Conservation (phyloP, 2,888 invertebrate genomes). For the Diogma glabrata region DNA sequence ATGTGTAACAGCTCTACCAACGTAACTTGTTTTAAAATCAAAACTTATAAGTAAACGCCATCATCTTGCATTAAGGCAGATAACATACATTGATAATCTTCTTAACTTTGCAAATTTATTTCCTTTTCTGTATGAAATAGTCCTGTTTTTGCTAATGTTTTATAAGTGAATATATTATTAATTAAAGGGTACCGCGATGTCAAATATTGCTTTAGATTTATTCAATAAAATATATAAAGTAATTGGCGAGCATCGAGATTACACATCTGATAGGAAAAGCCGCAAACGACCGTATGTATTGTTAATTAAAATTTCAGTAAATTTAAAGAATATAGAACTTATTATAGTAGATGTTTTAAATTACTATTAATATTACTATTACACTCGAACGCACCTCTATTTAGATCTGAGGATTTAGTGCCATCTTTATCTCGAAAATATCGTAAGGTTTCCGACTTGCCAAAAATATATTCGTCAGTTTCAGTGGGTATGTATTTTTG, state of each 20-base stretch:
- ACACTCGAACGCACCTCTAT: not conserved
- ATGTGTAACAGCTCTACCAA: too few relatives aligned
- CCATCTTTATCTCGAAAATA: not conserved
- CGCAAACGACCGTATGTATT: slow-evolving; percentile 7
- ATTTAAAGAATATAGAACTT: too few relatives aligned
- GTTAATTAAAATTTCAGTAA: too few relatives aligned
- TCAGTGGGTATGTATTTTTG: not conserved
- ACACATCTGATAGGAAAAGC: not conserved
- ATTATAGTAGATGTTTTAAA: not conserved
- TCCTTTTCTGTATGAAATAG: too few relatives aligned
- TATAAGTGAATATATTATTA: not conserved
- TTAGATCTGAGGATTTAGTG: not conserved
- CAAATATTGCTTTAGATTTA: slow-evolving; percentile 1
- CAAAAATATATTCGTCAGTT: not conserved
- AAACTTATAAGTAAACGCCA: too few relatives aligned
- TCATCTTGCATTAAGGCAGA: too few relatives aligned
- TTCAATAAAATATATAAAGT: slow-evolving; percentile 2
- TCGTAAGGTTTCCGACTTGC: slow-evolving; percentile 2
- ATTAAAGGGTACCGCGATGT: slow-evolving; percentile 9
- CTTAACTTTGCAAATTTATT: not conserved
- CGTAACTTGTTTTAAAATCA: too few relatives aligned
- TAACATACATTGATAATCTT: too few relatives aligned
- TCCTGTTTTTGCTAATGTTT: too few relatives aligned
- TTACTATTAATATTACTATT: not conserved
- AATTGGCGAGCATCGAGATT: not conserved